Evolutionary conservation across 2,113 vertebrate genomes (phyloP), one percentile per base, ranked within the genome.

Genomic region (Nothocercus julius): DNA sequence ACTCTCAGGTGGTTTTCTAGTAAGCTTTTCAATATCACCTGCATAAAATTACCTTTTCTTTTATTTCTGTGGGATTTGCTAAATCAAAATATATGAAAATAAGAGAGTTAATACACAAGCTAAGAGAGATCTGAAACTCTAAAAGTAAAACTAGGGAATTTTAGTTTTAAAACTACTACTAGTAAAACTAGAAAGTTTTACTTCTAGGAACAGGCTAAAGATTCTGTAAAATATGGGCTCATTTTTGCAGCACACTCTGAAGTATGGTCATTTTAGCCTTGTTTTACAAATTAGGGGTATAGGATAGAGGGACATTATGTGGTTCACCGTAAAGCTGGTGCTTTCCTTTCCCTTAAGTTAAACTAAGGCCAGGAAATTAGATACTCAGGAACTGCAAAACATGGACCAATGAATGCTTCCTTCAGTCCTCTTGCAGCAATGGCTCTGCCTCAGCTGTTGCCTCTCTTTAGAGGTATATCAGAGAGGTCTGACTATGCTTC

Each of bases 1-100:
- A 93, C 86, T 94, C 82, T 27, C 93, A 96, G 47, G 49, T 97
- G 93, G 90, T 92, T 83, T 90, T 85, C 66, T 81, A 90, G 54
- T 82, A 83, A 68, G 64, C 78, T 93, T 90, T 94, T 89, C 74
- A 85, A 21, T 75, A 21, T 75, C 30, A 79, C 42, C 85, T 97
- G 89, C 93, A 94, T 74, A 66, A 84, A 92, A 91, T 11, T 12
- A 6, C 24, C 27, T 81, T 95, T 97, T 93, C 81, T 95, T 95
- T 89, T 88, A 70, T 63, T 83, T 93, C 40, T 11, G 49, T 90
- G 79, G 59, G 27, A 92, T 87, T 80, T 90, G 17, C 22, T 95
- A 77, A 49, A 82, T 87, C 63, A 89, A 87, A 97, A 89, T 79
- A 58, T 72, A 76, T 69, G 53, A 74, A 76, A 82, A 40, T 7